Percentiles rank a stretch among this genome's conserved stretches.
These are phyloP conservation scores for Astyanax mexicanus DNA, from an alignment of 2,797 vertebrate species.

Conservation along the genomic window DNA sequence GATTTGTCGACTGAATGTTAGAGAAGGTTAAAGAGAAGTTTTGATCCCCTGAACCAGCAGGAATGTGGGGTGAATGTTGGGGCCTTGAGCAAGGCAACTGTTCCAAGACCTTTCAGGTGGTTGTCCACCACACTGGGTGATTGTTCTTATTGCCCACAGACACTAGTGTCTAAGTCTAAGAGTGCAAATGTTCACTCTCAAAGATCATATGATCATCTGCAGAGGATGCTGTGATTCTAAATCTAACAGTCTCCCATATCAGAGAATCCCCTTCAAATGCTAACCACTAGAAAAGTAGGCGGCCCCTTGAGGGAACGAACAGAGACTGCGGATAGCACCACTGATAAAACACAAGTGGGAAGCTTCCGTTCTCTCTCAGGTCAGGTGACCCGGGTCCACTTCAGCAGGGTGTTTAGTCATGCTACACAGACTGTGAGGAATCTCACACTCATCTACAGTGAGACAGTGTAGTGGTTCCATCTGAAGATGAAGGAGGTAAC, in stretches of 20 bases:
- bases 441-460: slow-evolving; percentile 6
- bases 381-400: slow-evolving; percentile 16
- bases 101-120: too few species aligned
- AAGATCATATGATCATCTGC: neutral
- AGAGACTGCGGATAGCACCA: slow-evolving; percentile 1
- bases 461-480: slow-evolving; percentile 13
- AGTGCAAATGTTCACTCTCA: too few species aligned
- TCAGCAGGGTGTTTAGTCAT: slow-evolving; percentile 29
- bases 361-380: slow-evolving; percentile 11
- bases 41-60: too few species aligned
- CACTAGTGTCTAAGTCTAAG: too few species aligned
- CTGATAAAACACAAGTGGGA: slow-evolving; percentile 5
- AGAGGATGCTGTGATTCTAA: too few species aligned
- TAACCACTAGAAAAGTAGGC: neutral
- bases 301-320: neutral
- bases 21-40: too few species aligned
- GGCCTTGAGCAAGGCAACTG: too few species aligned
- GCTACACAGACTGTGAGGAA: slow-evolving; percentile 35
- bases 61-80: too few species aligned
- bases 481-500: slow-evolving; percentile 2
- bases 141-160: too few species aligned
- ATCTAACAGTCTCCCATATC: neutral
- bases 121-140: too few species aligned
- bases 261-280: neutral
- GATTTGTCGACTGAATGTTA: too few species aligned